phyloP scores from a whole-genome alignment of 1,140 invertebrate genomes.

The Zaprionus gabonicus region DNA sequence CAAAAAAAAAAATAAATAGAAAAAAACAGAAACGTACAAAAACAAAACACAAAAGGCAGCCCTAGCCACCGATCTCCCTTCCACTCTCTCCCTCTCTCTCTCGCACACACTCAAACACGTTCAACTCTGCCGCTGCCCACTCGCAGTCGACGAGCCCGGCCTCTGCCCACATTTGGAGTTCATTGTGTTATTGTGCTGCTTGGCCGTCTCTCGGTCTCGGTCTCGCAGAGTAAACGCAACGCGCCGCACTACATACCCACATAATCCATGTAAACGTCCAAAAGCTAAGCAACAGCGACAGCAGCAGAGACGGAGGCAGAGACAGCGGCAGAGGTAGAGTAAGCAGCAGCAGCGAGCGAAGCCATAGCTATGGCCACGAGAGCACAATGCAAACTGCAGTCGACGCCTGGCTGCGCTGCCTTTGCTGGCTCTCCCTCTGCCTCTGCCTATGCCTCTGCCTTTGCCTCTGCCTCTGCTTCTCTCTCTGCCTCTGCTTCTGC shows the following conservation, averaged over 20 bases:
- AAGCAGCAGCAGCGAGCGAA: slow-evolving; percentile 42
- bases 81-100: slow-evolving; percentile 2
- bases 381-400: slow-evolving; percentile 56
- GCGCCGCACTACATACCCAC: slow-evolving; percentile 74
- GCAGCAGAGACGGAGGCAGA: slow-evolving; percentile 1
- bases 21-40: slow-evolving; percentile 48
- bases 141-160: slow-evolving; percentile 25
- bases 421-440: background rate
- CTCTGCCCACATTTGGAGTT: slow-evolving; percentile 71
- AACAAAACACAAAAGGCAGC: slow-evolving; percentile 64
- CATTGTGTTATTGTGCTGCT: slow-evolving; percentile 80
- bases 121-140: background rate
- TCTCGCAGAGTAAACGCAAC: slow-evolving; percentile 17
- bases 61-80: slow-evolving; percentile 17
- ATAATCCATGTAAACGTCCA: slow-evolving; percentile 67
- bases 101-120: background rate
- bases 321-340: slow-evolving; percentile 4
- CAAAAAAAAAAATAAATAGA: slow-evolving; percentile 30
- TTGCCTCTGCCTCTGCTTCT: slow-evolving; percentile 1
- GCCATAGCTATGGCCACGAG: slow-evolving; percentile 64
- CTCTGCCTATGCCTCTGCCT: background rate
- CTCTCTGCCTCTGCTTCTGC: no score
- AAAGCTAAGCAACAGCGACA: slow-evolving; percentile 39
- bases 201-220: slow-evolving; percentile 55
- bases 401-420: slow-evolving; percentile 8